These are phyloP conservation scores for Apotomis capreana DNA, from an alignment of 2,888 invertebrate genomes.

Conservation along the genomic window DNA sequence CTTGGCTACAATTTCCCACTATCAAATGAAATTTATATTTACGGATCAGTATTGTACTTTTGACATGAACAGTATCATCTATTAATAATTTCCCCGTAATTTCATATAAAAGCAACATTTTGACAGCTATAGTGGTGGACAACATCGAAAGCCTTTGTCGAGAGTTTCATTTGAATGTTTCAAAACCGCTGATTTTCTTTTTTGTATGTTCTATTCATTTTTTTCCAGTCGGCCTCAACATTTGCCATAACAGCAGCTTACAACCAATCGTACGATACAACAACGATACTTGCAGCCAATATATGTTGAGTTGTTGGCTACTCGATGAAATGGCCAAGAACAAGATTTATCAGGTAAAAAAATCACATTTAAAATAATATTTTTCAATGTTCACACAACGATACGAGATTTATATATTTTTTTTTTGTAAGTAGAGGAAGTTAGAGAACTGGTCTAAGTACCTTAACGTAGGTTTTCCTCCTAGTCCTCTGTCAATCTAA, in stretches of 20 bases:
- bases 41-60: no score
- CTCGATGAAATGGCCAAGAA: conserved; percentile 72
- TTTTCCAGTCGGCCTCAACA: conserved; percentile 64
- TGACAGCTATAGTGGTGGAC: neutral
- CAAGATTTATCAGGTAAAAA: conserved; percentile 60
- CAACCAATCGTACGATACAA: conserved; percentile 55
- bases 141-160: neutral
- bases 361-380: neutral
- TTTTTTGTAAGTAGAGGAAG: no score
- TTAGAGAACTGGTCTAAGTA: no score
- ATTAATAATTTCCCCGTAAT: no score
- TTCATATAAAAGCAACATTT: neutral
- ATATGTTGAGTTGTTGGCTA: conserved; percentile 79
- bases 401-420: no score
- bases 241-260: conserved; percentile 66
- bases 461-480: no score
- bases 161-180: neutral
- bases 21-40: neutral
- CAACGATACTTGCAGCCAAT: conserved; percentile 67
- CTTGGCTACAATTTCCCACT: neutral
- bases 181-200: no score
- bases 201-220: neutral
- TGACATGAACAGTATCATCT: no score
- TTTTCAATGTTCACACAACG: neutral
- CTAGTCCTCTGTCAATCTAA: no score